phyloP scores from a whole-genome alignment of 2,888 invertebrate genomes.

The Prosapia bicincta region DNA sequence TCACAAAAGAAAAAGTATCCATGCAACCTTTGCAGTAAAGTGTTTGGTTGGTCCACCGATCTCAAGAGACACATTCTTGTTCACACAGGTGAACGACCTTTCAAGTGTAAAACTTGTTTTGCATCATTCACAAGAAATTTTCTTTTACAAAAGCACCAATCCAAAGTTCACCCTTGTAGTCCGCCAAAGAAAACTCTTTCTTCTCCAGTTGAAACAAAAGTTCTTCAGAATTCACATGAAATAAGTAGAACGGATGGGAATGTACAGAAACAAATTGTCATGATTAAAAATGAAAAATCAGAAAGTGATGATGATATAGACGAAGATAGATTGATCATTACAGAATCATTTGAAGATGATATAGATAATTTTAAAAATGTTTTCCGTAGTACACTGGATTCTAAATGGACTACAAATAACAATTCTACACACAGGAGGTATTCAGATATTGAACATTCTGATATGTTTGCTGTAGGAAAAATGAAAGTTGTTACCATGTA shows the following conservation, averaged over 20 bases:
- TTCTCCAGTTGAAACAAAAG: not conserved
- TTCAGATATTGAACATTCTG: slow-evolving; percentile 17
- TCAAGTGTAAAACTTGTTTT: slow-evolving; percentile 45
- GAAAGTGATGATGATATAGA: slow-evolving; percentile 12
- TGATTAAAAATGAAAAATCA: not conserved
- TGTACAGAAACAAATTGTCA: not conserved
- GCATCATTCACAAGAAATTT: slow-evolving; percentile 47
- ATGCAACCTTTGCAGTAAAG: slow-evolving; percentile 45
- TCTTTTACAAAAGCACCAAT: slow-evolving; percentile 46
- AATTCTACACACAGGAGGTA: slow-evolving; percentile 9
- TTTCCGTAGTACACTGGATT: not conserved
- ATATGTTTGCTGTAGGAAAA: slow-evolving; percentile 6
- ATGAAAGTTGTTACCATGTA: slow-evolving; percentile 18
- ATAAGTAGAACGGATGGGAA: not conserved
- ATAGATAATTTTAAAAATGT: not conserved
- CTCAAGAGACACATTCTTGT: slow-evolving; percentile 48
- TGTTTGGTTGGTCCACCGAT: slow-evolving; percentile 48
- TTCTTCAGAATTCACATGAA: not conserved
- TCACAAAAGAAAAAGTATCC: slow-evolving; percentile 42
- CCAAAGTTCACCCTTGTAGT: slow-evolving; percentile 42
- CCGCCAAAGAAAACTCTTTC: slow-evolving; percentile 25
- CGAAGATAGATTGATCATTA: slow-evolving; percentile 17
- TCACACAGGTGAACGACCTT: slow-evolving; percentile 48
- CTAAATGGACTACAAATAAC: slow-evolving; percentile 11
- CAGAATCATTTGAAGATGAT: slow-evolving; percentile 13